Percentiles rank a stretch among this genome's conserved stretches.
These are phyloP conservation scores for Ophonus ardosiacus DNA, from an alignment of 2,888 invertebrate species.

Conservation along the genomic window DNA sequence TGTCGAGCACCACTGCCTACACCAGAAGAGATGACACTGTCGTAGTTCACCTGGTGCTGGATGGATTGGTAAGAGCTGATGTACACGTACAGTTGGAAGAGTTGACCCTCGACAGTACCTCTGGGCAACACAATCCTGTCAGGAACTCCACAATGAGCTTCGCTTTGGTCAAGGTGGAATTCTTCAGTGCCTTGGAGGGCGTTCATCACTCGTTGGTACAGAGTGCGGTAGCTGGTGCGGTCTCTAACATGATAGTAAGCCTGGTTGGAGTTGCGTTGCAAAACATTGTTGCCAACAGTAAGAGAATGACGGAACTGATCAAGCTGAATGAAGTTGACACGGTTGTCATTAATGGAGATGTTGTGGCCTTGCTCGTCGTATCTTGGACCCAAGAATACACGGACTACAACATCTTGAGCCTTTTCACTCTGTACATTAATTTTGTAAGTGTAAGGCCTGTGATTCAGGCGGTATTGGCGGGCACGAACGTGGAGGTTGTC, in stretches of 20 bases:
- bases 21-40: conserved; percentile 70
- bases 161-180: conserved; percentile 75
- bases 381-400: conserved; percentile 84
- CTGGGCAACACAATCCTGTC: conserved; percentile 82
- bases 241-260: background rate
- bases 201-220: conserved; percentile 76
- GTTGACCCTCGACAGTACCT: conserved; percentile 79
- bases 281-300: conserved; percentile 81
- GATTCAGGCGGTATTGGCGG: conserved; percentile 84
- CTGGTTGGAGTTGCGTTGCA: conserved; percentile 80
- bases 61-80: conserved; percentile 72
- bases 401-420: conserved; percentile 79
- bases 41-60: background rate
- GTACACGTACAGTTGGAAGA: conserved; percentile 81
- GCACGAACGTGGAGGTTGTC: conserved; percentile 77
- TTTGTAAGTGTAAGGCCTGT: conserved; percentile 82
- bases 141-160: conserved; percentile 80
- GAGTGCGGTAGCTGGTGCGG: conserved; percentile 72
- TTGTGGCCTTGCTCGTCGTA: conserved; percentile 79
- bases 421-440: conserved; percentile 80
- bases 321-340: conserved; percentile 80
- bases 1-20: background rate
- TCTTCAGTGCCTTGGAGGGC: conserved; percentile 76
- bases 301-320: conserved; percentile 81
- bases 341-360: conserved; percentile 78